Evolutionary conservation across 2,113 vertebrate genomes (phyloP).

Genomic region (Pao palembangensis): DNA sequence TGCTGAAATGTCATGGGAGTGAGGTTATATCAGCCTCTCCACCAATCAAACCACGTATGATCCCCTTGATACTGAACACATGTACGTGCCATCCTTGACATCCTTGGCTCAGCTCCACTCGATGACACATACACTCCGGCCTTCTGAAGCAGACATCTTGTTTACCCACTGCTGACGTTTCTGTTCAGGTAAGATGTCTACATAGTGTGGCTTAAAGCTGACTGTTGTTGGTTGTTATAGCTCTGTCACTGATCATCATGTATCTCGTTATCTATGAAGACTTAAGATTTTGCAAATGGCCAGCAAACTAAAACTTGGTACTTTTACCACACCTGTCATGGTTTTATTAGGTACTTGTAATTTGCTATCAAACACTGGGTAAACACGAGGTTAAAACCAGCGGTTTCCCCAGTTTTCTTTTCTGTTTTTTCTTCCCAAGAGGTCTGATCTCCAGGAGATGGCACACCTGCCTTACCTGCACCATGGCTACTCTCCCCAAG

Average conservation of each 20-base stretch:
- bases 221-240: background rate
- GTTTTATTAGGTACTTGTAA: conserved; percentile 1
- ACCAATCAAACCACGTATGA: conserved; percentile 41
- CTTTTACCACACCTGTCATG: background rate
- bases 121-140: conserved; percentile 12
- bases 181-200: conserved; percentile 14
- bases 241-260: background rate
- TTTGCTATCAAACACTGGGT: conserved; percentile 10
- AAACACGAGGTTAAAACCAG: conserved; percentile 27
- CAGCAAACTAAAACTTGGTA: background rate
- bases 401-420: conserved; percentile 27
- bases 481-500: conserved; percentile 59
- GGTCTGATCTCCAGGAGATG: conserved; percentile 41
- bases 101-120: conserved; percentile 20
- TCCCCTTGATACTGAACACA: conserved; percentile 30
- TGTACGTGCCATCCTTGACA: conserved; percentile 10
- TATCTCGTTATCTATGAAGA: no score
- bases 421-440: conserved; percentile 27
- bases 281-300: background rate
- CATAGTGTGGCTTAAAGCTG: background rate
- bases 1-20: conserved; percentile 25
- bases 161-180: background rate
- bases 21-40: conserved; percentile 14
- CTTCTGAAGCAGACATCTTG: conserved; percentile 23
- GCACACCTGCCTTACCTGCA: conserved; percentile 20